Evolutionary conservation across 2,113 vertebrate species (phyloP).

Genomic region (Uria lomvia): DNA sequence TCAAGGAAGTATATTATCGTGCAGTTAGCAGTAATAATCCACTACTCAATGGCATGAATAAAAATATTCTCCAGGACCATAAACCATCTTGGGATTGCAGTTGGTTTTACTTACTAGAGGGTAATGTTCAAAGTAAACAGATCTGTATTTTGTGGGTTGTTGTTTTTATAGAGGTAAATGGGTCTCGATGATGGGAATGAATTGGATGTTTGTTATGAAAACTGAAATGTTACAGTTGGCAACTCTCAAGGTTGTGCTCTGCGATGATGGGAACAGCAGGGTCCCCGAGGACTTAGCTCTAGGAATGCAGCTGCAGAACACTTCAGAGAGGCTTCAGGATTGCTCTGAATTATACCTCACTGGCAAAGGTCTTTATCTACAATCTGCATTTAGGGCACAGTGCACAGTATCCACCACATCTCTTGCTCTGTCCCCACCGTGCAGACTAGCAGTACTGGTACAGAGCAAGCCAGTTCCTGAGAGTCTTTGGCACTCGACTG

Average conservation of each 20-base stretch:
- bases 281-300: neutral
- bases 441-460: neutral
- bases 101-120: neutral
- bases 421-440: neutral
- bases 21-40: neutral
- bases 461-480: neutral
- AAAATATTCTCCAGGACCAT: neutral
- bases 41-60: neutral
- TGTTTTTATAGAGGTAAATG: neutral
- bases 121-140: neutral
- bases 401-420: neutral
- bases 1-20: neutral
- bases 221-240: neutral
- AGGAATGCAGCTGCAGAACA: neutral
- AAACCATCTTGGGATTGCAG: neutral
- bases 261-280: fast-evolving
- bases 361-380: neutral
- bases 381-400: neutral
- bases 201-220: neutral
- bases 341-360: neutral
- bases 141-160: neutral
- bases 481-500: neutral
- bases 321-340: neutral
- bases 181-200: neutral
- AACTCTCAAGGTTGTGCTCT: neutral